Evolutionary conservation across 2,888 invertebrate genomes (phyloP).

Genomic region (Drosophila sordidula): DNA sequence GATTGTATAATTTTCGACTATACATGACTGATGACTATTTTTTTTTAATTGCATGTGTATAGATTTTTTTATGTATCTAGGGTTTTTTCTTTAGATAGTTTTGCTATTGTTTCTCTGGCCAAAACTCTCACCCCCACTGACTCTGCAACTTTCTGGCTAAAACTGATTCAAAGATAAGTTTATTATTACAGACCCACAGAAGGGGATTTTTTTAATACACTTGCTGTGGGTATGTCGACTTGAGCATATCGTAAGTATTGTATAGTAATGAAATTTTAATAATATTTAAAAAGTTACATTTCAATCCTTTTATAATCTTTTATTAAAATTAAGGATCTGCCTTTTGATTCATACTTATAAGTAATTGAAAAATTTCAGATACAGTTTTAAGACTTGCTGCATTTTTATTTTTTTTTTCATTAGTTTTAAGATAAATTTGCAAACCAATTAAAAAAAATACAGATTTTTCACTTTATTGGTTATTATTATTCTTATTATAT

Average conservation of each 20-base stretch:
- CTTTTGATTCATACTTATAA: too few relatives aligned
- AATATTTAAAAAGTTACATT: too few relatives aligned
- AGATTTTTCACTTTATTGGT: too few relatives aligned
- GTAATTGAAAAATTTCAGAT: too few relatives aligned
- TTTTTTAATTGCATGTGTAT: constrained; percentile 2
- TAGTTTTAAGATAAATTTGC: too few relatives aligned
- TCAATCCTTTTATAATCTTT: too few relatives aligned
- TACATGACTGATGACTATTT: constrained; percentile 11
- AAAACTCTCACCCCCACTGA: not conserved
- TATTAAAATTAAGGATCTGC: too few relatives aligned
- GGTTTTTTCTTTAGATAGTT: not conserved
- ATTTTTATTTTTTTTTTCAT: too few relatives aligned
- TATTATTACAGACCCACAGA: not conserved
- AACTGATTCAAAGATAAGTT: constrained; percentile 9
- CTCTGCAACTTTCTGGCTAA: constrained; percentile 1
- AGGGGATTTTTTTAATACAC: constrained; percentile 5
- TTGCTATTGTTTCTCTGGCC: not conserved
- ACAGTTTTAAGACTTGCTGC: too few relatives aligned
- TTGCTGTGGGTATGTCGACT: not conserved
- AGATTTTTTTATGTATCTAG: not conserved
- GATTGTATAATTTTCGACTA: constrained; percentile 12
- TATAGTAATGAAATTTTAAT: too few relatives aligned
- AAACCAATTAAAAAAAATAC: too few relatives aligned
- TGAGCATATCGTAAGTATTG: not conserved
- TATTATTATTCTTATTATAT: too few relatives aligned